Base-by-base conservation (phyloP, 2,888 invertebrate species). In the Philopedon plagiatum region DNA sequence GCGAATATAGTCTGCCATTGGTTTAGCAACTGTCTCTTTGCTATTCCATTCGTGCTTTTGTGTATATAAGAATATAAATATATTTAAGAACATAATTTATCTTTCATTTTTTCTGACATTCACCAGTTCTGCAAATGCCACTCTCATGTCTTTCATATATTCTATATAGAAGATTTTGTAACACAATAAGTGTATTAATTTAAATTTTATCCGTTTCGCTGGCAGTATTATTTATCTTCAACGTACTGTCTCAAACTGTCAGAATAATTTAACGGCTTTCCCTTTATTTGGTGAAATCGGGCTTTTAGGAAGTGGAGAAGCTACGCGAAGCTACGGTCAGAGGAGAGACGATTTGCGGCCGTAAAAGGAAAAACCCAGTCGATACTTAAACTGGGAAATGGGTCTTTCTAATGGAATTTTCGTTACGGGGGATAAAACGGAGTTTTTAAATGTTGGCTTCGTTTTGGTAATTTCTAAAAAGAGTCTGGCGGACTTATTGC, bases 181-280 rank as follows among this genome's bases (percentile, higher is more conserved):
- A 34, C 34, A 34, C 7, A 3, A 34, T 34, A 34, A 34, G 11
- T 11, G 9, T 9, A 34, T 2, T 9, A 34, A 34, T 41, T 41
- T 8, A 15, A 41, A 41, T 41, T 13, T 15, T 41, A 41, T 41
- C 15, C 5, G 5, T 26, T 13, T 49, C 13, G 3, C n/a, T n/a
- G 23, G 4, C 23, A 49, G 18, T 49, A 49, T 49, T 41, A 41
- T 41, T 8, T 41, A 49, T 49, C 49, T 49, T 49, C n/a, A 23
- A 49, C 13, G 26, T 49, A 49, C 5, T 26, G 23, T 23, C 26
- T 49, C 7, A 26, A n/a, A 13, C 49, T 49, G 26, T 49, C 49
- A 49, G 23, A 49, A 49, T 49, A 49, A 49, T 49, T 23, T 26
- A 49, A 13, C 49, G 21, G 11, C 5, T 26, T 5, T 41, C 18